Percentiles rank a stretch among this genome's conserved stretches.
phyloP scores from a whole-genome alignment of 1,140 invertebrate genomes.

The Lasioglossum baleicum region DNA sequence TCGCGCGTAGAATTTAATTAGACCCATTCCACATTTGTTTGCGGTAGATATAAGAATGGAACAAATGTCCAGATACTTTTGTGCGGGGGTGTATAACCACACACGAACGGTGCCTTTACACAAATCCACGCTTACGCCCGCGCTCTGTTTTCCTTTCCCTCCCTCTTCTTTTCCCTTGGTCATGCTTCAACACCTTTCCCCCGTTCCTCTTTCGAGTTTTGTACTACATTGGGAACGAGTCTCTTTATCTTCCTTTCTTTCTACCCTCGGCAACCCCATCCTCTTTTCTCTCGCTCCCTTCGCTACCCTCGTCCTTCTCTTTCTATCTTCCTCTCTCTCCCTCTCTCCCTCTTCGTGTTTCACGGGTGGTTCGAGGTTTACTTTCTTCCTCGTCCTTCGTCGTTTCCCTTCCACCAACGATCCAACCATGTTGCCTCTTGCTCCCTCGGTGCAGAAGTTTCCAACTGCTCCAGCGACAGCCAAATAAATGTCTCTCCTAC shows the following conservation, averaged over 20 bases:
- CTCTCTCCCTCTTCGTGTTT: background rate
- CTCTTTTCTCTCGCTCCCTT: slow-evolving; percentile 7
- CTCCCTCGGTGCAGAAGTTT: slow-evolving; percentile 49
- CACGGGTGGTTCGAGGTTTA: background rate
- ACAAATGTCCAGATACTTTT: too few species aligned
- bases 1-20: too few species aligned
- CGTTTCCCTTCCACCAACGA: slow-evolving; percentile 21
- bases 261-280: background rate
- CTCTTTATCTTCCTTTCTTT: slow-evolving; percentile 50
- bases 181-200: slow-evolving; percentile 61
- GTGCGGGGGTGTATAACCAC: slow-evolving; percentile 6
- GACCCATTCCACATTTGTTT: too few species aligned
- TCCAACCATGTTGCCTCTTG: slow-evolving; percentile 11
- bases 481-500: slow-evolving; percentile 66
- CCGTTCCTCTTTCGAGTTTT: slow-evolving; percentile 58
- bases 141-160: slow-evolving; percentile 59
- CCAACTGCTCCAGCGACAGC: slow-evolving; percentile 58
- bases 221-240: slow-evolving; percentile 49
- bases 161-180: slow-evolving; percentile 53
- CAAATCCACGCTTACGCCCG: slow-evolving; percentile 37
- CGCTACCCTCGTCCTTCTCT: background rate
- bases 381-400: slow-evolving; percentile 32
- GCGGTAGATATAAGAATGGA: too few species aligned
- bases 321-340: too few species aligned
- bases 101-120: slow-evolving; percentile 17